These are phyloP conservation scores for Cavia aperea DNA, from an alignment of 2,113 vertebrate species.

Conservation along the genomic window DNA sequence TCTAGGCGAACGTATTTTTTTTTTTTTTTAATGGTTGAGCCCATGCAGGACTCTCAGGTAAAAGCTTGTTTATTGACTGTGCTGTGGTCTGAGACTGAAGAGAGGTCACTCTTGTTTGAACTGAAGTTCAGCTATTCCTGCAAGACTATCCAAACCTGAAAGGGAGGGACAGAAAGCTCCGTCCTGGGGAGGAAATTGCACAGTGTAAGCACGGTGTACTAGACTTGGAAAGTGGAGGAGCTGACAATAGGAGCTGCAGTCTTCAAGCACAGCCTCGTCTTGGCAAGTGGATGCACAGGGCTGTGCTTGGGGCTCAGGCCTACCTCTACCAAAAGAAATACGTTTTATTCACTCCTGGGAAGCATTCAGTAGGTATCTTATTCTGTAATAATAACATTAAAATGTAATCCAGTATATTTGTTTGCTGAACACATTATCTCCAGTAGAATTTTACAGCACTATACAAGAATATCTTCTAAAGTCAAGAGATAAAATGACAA, in stretches of 20 bases:
- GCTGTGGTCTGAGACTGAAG: neutral
- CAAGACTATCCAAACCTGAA: neutral
- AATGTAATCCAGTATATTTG: neutral
- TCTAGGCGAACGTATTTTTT: constrained; percentile 13
- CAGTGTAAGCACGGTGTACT: neutral
- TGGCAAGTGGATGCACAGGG: too few species aligned
- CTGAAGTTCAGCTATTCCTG: neutral
- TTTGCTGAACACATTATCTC: neutral
- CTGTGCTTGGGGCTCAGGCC: neutral
- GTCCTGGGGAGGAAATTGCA: neutral
- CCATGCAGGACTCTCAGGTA: neutral
- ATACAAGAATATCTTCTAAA: neutral
- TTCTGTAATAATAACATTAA: neutral
- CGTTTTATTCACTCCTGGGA: neutral
- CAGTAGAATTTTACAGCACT: neutral
- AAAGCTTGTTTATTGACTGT: constrained; percentile 41
- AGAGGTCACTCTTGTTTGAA: constrained; percentile 14
- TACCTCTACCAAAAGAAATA: neutral
- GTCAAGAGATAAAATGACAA: neutral
- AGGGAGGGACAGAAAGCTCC: neutral
- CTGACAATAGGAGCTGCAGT: fast-evolving
- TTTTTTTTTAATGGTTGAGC: constrained; percentile 35
- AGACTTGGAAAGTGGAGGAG: neutral
- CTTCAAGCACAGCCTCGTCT: too few species aligned
- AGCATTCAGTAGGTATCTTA: neutral